Percentiles rank a stretch among this genome's conserved stretches.
These are phyloP conservation scores for Parauchenoglanis ngamensis DNA, from an alignment of 2,797 vertebrate genomes.

Conservation along the genomic window DNA sequence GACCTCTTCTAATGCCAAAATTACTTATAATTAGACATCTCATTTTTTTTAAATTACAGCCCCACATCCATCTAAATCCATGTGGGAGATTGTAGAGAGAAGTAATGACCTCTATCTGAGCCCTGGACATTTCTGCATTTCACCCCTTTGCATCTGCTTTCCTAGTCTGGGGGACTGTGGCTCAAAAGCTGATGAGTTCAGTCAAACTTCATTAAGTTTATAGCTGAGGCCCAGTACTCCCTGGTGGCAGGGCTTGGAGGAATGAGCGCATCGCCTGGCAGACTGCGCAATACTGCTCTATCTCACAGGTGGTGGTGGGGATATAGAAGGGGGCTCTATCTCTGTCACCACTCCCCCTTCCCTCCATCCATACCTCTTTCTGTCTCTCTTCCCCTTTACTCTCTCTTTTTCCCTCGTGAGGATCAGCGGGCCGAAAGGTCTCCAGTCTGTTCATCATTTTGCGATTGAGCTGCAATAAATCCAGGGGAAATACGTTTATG, in stretches of 20 bases:
- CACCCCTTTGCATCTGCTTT: conserved; percentile 58
- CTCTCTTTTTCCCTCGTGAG: conserved; percentile 42
- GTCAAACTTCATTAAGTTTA: conserved; percentile 64
- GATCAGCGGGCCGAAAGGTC: conserved; percentile 41
- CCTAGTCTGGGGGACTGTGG: conserved; percentile 46
- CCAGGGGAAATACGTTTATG: conserved; percentile 55
- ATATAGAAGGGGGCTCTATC: conserved; percentile 48
- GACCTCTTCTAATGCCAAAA: not conserved
- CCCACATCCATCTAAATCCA: conserved; percentile 20
- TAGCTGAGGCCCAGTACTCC: conserved; percentile 53
- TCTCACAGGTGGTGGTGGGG: conserved; percentile 50
- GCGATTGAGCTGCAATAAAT: conserved; percentile 57
- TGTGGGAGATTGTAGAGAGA: conserved; percentile 46
- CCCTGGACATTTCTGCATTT: conserved; percentile 47
- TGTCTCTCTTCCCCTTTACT: conserved; percentile 7
- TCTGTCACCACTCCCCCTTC: conserved; percentile 45
- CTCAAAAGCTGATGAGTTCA: conserved; percentile 64
- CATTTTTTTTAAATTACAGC: not conserved
- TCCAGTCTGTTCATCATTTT: conserved; percentile 52
- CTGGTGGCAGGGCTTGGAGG: conserved; percentile 51
- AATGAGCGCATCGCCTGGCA: conserved; percentile 54
- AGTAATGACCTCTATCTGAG: conserved; percentile 59
- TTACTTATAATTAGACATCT: not conserved
- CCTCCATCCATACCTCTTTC: conserved; percentile 5
- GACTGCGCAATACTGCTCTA: conserved; percentile 57